Evolutionary conservation across 2,113 vertebrate species (phyloP).

Genomic region (Leucosticte australis): DNA sequence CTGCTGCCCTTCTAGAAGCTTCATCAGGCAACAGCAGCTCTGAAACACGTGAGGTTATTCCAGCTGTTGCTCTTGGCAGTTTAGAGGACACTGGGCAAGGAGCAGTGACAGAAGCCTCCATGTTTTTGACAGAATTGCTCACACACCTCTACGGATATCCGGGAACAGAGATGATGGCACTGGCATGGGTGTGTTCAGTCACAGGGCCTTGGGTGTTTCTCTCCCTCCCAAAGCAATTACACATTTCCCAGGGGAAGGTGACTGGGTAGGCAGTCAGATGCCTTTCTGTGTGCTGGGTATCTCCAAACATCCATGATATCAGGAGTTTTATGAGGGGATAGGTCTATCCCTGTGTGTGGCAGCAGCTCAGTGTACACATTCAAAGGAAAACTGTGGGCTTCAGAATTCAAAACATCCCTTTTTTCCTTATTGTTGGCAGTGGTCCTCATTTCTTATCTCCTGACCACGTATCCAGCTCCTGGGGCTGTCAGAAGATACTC

Average conservation of each 20-base stretch:
- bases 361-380: background rate
- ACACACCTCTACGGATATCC: rapidly evolving
- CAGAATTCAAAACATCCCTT: constrained; percentile 10
- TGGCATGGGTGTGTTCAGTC: background rate
- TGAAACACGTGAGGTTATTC: background rate
- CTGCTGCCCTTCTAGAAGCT: background rate
- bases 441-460: constrained; percentile 14
- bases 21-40: background rate
- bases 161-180: background rate
- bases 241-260: background rate
- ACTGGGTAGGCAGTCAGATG: background rate
- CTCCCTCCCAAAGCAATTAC: background rate
- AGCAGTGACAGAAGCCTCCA: background rate
- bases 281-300: background rate
- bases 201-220: background rate
- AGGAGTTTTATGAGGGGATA: background rate
- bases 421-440: background rate
- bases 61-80: background rate
- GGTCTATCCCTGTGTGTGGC: background rate
- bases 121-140: background rate
- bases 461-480: background rate
- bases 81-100: background rate
- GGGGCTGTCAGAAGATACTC: background rate
- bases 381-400: background rate
- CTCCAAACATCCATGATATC: background rate